phyloP scores from a whole-genome alignment of 2,888 invertebrate genomes.

The Capitulum mitella region DNA sequence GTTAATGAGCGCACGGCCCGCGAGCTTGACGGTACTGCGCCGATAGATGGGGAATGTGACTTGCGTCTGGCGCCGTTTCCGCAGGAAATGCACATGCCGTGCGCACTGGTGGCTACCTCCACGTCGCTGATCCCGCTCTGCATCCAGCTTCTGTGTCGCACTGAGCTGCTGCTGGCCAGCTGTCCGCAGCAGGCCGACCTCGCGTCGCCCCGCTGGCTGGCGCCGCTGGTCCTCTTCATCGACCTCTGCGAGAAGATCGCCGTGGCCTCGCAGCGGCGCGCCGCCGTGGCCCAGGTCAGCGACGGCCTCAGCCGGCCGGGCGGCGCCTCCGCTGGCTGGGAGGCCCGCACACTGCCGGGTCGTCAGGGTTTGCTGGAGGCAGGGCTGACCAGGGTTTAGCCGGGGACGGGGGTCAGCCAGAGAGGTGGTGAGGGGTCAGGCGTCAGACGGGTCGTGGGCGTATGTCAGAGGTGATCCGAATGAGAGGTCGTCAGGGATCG shows the following conservation, averaged over 20 bases:
- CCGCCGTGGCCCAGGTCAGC: conserved; percentile 52
- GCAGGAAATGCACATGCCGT: conserved; percentile 28
- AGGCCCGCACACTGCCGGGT: too few species aligned
- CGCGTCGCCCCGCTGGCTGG: conserved; percentile 63
- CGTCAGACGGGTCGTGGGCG: too few species aligned
- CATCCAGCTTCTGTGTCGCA: conserved; percentile 10
- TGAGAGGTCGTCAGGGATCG: too few species aligned
- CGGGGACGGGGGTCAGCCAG: too few species aligned
- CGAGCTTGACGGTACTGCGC: too few species aligned
- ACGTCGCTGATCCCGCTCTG: conserved; percentile 33
- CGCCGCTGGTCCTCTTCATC: conserved; percentile 62
- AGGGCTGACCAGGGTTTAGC: too few species aligned
- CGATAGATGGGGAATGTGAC: too few species aligned
- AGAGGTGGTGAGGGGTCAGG: too few species aligned
- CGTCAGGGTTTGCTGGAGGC: too few species aligned
- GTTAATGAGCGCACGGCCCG: too few species aligned
- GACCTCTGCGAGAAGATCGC: conserved; percentile 70
- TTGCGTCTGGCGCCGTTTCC: too few species aligned
- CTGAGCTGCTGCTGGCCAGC: conserved; percentile 17
- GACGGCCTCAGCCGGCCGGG: neutral
- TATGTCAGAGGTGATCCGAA: too few species aligned
- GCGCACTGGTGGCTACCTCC: conserved; percentile 35
- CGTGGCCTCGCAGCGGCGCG: conserved; percentile 58
- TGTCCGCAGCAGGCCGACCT: conserved; percentile 12
- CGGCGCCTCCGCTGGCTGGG: neutral